These are phyloP conservation scores for Acrocephalus arundinaceus DNA, from an alignment of 2,113 vertebrate genomes.

Conservation along the genomic window DNA sequence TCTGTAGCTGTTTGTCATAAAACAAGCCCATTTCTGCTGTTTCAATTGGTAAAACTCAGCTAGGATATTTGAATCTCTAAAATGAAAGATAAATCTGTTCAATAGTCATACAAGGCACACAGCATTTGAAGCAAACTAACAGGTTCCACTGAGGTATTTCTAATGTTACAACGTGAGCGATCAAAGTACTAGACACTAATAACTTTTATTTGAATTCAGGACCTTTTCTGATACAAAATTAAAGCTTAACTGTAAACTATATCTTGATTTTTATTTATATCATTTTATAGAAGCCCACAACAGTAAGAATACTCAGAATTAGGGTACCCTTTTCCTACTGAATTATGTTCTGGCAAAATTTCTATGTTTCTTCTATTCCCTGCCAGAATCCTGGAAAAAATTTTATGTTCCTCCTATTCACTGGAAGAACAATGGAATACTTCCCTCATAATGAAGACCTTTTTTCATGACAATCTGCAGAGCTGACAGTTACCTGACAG, in stretches of 20 bases:
- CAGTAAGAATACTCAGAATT: not conserved
- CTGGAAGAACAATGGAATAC: not conserved
- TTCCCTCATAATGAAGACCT: not conserved
- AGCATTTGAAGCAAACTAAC: not conserved
- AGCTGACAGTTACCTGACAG: not conserved
- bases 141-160: not conserved
- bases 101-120: not conserved
- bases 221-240: not conserved
- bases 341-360: not conserved
- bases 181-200: not conserved
- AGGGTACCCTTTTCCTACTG: not conserved
- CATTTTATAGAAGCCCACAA: not conserved
- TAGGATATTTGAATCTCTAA: not conserved
- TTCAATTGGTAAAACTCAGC: not conserved
- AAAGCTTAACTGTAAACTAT: not conserved
- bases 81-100: not conserved
- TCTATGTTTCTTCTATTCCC: not conserved
- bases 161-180: not conserved
- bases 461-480: not conserved
- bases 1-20: constrained; percentile 11
- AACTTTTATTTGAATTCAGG: not conserved
- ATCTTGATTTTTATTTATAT: not conserved
- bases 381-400: not conserved
- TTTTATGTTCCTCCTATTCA: constrained; percentile 9
- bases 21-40: not conserved